Percentiles rank a stretch among this genome's conserved stretches.
phyloP scores from a whole-genome alignment of 2,113 vertebrate genomes.

The Megaceryle maxima region DNA sequence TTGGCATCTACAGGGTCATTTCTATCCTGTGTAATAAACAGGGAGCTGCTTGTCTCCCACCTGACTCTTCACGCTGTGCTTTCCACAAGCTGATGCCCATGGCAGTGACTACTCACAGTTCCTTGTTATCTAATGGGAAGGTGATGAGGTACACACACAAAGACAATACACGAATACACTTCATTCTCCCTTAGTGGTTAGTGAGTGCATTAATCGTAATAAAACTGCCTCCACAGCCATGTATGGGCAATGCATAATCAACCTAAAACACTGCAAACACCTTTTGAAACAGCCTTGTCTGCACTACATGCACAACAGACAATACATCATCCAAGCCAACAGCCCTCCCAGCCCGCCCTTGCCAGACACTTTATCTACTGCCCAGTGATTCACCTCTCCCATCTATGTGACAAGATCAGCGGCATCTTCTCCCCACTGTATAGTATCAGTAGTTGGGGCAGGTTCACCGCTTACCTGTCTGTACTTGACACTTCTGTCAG shows the following conservation, averaged over 20 bases:
- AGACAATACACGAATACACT: too few relatives aligned
- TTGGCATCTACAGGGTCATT: background rate
- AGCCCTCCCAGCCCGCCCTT: background rate
- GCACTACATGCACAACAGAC: background rate
- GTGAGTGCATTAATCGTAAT: background rate
- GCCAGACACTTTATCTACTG: background rate
- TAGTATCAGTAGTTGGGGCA: background rate
- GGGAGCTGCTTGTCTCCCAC: background rate
- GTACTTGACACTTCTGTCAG: background rate
- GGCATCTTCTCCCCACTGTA: background rate
- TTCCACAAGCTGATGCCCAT: background rate
- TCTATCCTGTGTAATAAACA: background rate
- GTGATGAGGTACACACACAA: background rate
- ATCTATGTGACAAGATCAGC: background rate
- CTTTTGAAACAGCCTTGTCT: background rate
- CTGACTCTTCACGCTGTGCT: rapidly evolving
- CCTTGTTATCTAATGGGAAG: background rate
- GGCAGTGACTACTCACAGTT: background rate
- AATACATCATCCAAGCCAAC: background rate
- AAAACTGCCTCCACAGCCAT: background rate
- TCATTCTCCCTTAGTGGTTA: background rate
- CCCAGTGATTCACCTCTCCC: background rate
- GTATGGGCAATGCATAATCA: background rate
- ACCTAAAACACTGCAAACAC: background rate
- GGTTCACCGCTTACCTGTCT: background rate